Percentiles rank a stretch among this genome's conserved stretches.
phyloP scores from a whole-genome alignment of 2,113 vertebrate genomes.

The Gymnarchus niloticus region DNA sequence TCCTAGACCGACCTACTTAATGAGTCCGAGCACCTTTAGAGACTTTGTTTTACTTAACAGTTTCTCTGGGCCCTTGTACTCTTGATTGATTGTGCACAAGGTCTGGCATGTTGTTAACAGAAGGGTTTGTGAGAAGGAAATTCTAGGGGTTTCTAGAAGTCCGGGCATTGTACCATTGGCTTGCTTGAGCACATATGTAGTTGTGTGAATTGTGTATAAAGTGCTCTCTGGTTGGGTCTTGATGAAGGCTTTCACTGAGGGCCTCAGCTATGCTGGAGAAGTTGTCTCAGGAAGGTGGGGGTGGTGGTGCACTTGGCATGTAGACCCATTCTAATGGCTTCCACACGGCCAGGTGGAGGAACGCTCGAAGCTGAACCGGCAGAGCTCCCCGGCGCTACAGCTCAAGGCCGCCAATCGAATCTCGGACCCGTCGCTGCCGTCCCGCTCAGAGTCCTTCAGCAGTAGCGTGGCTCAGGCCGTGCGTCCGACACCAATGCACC shows the following conservation, averaged over 20 bases:
- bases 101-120: no score
- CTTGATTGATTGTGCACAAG: neutral
- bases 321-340: constrained; percentile 20
- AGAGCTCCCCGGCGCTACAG: constrained; percentile 89
- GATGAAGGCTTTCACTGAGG: neutral
- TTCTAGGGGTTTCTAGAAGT: no score
- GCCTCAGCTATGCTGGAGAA: neutral
- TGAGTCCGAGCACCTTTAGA: neutral
- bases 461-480: constrained; percentile 83
- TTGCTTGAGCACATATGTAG: neutral
- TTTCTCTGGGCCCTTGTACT: neutral
- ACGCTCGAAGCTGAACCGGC: constrained; percentile 87
- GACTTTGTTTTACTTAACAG: neutral
- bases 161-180: neutral
- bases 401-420: constrained; percentile 90
- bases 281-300: constrained; percentile 9
- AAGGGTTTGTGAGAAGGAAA: neutral
- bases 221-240: neutral
- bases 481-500: constrained; percentile 81
- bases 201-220: neutral
- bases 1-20: neutral
- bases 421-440: constrained; percentile 87
- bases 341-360: constrained; percentile 82
- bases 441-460: constrained; percentile 93
- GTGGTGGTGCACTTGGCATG: constrained; percentile 17